Evolutionary conservation across 2,888 invertebrate species (phyloP), one percentile per base, ranked within the genome.

Genomic region (Pristionchus maxplancki): DNA sequence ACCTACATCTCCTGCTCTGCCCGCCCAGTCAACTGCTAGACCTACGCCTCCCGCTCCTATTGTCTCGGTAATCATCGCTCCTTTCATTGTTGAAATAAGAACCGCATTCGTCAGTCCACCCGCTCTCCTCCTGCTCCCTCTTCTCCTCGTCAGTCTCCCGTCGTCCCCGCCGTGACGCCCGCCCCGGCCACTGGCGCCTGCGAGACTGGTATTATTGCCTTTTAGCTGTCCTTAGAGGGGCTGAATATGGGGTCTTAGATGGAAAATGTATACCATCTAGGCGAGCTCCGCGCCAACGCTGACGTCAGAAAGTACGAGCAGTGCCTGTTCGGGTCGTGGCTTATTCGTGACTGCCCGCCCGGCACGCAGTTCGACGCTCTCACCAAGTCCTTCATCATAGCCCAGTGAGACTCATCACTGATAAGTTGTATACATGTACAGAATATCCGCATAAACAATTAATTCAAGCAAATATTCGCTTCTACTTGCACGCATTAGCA

Each of bases 241-340:
- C n/a, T n/a, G n/a, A n/a, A n/a, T n/a, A n/a, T n/a, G n/a, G n/a
- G n/a, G n/a, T n/a, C n/a, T n/a, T n/a, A n/a, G n/a, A n/a, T n/a
- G n/a, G n/a, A n/a, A n/a, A n/a, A n/a, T n/a, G n/a, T n/a, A 50
- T 24, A 11, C 37, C 53, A 40, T 31, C 6, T n/a, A 87, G 86
- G 86, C 28, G 58, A 87, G 5, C 28, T 87, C 13, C 86, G 86
- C 9, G 71, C 71, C 44, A 87, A 87, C 28, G 13, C 71, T 5
- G 28, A 87, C n/a, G 17, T 15, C 6, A 71, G 28, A 31, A 87
- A 87, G 71, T 87, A 87, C 50, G 86, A 87, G 86, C 71, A 87
- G 71, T 87, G 86, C 44, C 71, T 87, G 48, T 87, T 50, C 71
- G 86, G 86, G 0, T 50, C 67, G 31, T 87, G 86, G 86, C 20